These are phyloP conservation scores for Perccottus glenii DNA, from an alignment of 2,113 vertebrate species.

Conservation along the genomic window DNA sequence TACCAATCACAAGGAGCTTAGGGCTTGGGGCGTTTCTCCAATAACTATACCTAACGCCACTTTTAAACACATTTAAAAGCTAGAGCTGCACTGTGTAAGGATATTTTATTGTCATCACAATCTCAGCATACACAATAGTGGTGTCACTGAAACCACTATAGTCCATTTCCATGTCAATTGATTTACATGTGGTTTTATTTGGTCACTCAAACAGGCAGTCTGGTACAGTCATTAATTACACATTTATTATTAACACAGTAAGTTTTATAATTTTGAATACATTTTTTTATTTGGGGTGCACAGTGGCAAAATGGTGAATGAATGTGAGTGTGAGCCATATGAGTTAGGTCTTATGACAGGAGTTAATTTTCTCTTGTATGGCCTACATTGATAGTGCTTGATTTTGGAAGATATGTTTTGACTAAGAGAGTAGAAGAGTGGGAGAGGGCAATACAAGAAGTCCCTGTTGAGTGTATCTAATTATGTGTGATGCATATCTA, in stretches of 20 bases:
- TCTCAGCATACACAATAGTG: too few relatives aligned
- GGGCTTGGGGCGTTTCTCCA: slow-evolving; percentile 3
- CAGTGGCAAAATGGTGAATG: too few relatives aligned
- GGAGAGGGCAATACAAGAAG: slow-evolving; percentile 29
- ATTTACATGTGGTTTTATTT: too few relatives aligned
- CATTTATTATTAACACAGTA: too few relatives aligned
- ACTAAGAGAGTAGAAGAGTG: slow-evolving; percentile 8
- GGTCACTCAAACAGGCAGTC: too few relatives aligned
- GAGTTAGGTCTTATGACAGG: slow-evolving; percentile 5
- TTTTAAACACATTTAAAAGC: neutral
- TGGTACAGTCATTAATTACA: too few relatives aligned
- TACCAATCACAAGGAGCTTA: slow-evolving; percentile 10
- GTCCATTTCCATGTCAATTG: too few relatives aligned
- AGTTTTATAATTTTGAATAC: too few relatives aligned
- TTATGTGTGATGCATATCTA: slow-evolving; percentile 49
- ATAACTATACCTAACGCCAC: slow-evolving; percentile 13
- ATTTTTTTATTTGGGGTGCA: too few relatives aligned
- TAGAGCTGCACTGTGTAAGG: neutral
- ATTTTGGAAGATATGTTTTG: slow-evolving; percentile 37
- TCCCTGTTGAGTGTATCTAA: slow-evolving; percentile 32
- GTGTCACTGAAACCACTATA: too few relatives aligned
- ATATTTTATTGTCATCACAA: neutral
- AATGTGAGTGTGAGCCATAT: too few relatives aligned
- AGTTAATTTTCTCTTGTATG: slow-evolving; percentile 17
- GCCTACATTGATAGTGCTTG: slow-evolving; percentile 27